Evolutionary conservation across 2,113 vertebrate genomes (phyloP).

Genomic region (Arenaria interpres): DNA sequence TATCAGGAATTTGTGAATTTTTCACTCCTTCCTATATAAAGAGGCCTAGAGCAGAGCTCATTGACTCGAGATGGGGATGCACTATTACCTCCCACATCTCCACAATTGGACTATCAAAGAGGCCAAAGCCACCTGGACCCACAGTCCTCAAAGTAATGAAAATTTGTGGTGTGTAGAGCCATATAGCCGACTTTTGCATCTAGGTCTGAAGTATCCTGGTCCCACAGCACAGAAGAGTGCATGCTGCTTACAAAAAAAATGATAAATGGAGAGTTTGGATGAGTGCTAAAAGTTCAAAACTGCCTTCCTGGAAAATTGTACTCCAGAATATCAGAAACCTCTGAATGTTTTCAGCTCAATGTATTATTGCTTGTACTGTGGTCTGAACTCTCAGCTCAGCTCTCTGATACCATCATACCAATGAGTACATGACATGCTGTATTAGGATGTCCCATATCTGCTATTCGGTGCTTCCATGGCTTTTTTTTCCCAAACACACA

Average conservation of each 20-base stretch:
- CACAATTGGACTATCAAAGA: not conserved
- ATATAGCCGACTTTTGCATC: too few relatives aligned
- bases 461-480: not conserved
- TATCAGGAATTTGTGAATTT: not conserved
- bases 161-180: not conserved
- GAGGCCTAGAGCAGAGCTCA: not conserved
- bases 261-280: not conserved
- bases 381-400: not conserved
- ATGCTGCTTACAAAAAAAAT: not conserved
- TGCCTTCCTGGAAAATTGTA: not conserved
- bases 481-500: not conserved
- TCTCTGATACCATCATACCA: not conserved
- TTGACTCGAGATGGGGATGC: not conserved
- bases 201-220: not conserved
- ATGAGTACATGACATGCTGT: not conserved
- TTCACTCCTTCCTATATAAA: not conserved
- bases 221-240: rapidly evolving
- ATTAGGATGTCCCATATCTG: not conserved
- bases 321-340: not conserved
- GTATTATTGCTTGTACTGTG: not conserved
- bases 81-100: not conserved
- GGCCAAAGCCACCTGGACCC: too few relatives aligned
- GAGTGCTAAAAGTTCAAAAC: not conserved
- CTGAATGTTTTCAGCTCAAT: not conserved
- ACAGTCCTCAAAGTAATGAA: not conserved